Evolutionary conservation across 2,113 vertebrate species (phyloP).

Genomic region (Ovis aries): ARS-UI_Ramb_v3.0 NC_056055.1:205656501-205657000

Average conservation of each 20-base stretch:
- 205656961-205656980: fast-evolving
- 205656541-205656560: not conserved
- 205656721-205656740: not conserved
- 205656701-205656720: slow-evolving; percentile 16
- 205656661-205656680: not conserved
- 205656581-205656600: slow-evolving; percentile 5
- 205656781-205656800: not conserved
- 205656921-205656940: not conserved
- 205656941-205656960: not conserved
- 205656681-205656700: not conserved
- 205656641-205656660: not conserved
- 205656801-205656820: not conserved
- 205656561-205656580: not conserved
- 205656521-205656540: not conserved
- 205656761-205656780: not conserved
- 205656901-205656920: not conserved
- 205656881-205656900: not conserved
- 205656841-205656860: not conserved
- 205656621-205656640: not conserved
- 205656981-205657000: not conserved
- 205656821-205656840: not conserved
- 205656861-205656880: not conserved
- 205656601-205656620: slow-evolving; percentile 1
- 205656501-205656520: slow-evolving; percentile 13
- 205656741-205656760: not conserved